Evolutionary conservation across 2,888 invertebrate genomes (phyloP).

Genomic region (Ophion ellenae): DNA sequence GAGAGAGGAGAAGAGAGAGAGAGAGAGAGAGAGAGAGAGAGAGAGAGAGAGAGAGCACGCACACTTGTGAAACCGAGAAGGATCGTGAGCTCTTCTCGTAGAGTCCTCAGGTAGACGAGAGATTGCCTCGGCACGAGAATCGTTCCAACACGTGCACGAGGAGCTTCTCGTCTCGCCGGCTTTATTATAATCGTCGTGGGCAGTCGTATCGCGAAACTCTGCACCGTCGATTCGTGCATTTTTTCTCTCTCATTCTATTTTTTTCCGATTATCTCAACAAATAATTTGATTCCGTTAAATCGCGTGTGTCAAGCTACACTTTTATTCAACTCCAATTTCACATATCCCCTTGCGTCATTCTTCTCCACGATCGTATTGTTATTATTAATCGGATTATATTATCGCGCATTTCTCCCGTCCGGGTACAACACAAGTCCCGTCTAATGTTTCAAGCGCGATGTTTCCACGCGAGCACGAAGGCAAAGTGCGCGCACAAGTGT

Average conservation of each 20-base stretch:
- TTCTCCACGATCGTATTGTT: slow-evolving; percentile 7
- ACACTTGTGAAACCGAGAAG: slow-evolving; percentile 49
- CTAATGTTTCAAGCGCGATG: slow-evolving; percentile 24
- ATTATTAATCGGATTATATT: slow-evolving; percentile 32
- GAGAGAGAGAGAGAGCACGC: neutral
- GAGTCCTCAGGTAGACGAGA: slow-evolving; percentile 18
- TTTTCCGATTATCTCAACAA: neutral
- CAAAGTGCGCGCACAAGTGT: slow-evolving; percentile 9
- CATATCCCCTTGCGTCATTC: neutral
- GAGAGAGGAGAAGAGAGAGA: too few species aligned
- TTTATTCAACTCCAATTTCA: slow-evolving; percentile 28
- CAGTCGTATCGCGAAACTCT: slow-evolving; percentile 79
- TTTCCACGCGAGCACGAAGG: neutral
- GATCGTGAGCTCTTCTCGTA: slow-evolving; percentile 1
- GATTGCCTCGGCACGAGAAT: slow-evolving; percentile 20
- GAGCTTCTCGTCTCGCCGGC: slow-evolving; percentile 67
- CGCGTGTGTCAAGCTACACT: neutral
- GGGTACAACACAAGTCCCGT: neutral
- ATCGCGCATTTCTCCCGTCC: neutral
- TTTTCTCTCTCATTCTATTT: neutral
- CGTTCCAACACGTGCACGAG: slow-evolving; percentile 74
- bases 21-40: too few species aligned
- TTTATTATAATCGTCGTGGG: slow-evolving; percentile 65
- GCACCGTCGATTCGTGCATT: slow-evolving; percentile 50
- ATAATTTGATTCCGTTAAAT: slow-evolving; percentile 29